Conservation (phyloP, 1,140 invertebrate species). For the Drosophila subobscura region DNA sequence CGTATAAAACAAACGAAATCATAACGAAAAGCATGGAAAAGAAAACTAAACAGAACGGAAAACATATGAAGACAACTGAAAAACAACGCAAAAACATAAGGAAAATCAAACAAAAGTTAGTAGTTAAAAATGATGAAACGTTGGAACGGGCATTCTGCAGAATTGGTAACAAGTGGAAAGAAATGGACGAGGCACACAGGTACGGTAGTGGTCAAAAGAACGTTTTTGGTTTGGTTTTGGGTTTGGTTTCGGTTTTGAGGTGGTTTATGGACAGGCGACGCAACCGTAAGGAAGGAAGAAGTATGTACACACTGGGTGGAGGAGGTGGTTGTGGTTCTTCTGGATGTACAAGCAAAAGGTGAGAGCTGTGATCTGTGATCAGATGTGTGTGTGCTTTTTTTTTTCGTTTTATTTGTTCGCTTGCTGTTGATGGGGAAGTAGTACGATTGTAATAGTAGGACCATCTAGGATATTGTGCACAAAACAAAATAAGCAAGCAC, state of each 20-base stretch:
- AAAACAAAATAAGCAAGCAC: constrained; percentile 4
- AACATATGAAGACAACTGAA: constrained; percentile 3
- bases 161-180: constrained; percentile 36
- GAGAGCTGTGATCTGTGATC: background rate
- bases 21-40: background rate
- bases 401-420: background rate
- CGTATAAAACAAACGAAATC: constrained; percentile 1
- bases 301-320: constrained; percentile 1
- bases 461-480: constrained; percentile 15
- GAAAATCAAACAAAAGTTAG: background rate
- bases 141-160: constrained; percentile 45
- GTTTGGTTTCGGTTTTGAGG: constrained; percentile 8
- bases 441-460: constrained; percentile 33
- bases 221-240: constrained; percentile 2
- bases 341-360: constrained; percentile 2
- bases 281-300: constrained; percentile 18
- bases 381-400: constrained; percentile 5
- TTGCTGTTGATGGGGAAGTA: constrained; percentile 2
- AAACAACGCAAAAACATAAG: background rate
- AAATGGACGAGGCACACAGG: constrained; percentile 49
- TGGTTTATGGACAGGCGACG: constrained; percentile 24
- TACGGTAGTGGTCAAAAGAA: constrained; percentile 45
- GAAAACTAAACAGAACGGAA: constrained; percentile 2
- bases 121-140: constrained; percentile 1
- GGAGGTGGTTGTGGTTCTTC: background rate